Evolutionary conservation across 2,888 invertebrate genomes (phyloP).

Genomic region (Therioaphis trifolii): DNA sequence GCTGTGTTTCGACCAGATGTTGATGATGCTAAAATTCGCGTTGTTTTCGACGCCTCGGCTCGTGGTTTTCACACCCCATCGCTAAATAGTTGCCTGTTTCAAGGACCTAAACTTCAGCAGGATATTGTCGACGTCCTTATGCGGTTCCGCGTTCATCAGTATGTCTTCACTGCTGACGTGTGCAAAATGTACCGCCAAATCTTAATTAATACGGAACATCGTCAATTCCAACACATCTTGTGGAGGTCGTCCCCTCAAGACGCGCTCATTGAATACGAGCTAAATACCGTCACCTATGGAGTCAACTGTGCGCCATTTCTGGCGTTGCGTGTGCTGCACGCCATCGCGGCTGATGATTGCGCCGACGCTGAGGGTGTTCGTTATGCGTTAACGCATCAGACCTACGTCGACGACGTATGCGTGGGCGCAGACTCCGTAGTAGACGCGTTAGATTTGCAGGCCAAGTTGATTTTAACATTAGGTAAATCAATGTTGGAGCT

Average conservation of each 20-base stretch:
- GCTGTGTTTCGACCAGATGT: slow-evolving; percentile 63
- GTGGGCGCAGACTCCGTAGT: slow-evolving; percentile 64
- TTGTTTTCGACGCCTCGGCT: slow-evolving; percentile 65
- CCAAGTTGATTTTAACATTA: background rate
- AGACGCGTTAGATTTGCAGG: slow-evolving; percentile 33
- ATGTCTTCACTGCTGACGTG: too few species aligned
- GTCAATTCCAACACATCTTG: slow-evolving; percentile 68
- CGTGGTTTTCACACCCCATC: slow-evolving; percentile 65
- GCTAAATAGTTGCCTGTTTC: slow-evolving; percentile 67
- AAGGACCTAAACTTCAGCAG: slow-evolving; percentile 67
- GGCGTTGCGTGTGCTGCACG: too few species aligned
- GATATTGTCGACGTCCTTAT: slow-evolving; percentile 66
- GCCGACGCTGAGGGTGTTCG: slow-evolving; percentile 62
- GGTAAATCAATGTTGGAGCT: slow-evolving; percentile 64
- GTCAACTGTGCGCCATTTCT: too few species aligned
- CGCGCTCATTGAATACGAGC: slow-evolving; percentile 66
- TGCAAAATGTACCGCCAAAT: slow-evolving; percentile 68
- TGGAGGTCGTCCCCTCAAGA: slow-evolving; percentile 66
- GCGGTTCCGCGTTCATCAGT: slow-evolving; percentile 66
- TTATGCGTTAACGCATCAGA: slow-evolving; percentile 64
- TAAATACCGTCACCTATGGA: too few species aligned
- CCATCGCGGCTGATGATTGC: slow-evolving; percentile 65
- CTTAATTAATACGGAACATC: slow-evolving; percentile 65
- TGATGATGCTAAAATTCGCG: slow-evolving; percentile 65
- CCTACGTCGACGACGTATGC: slow-evolving; percentile 58